Evolutionary conservation across 2,888 invertebrate species (phyloP).

Genomic region (Drepana falcataria): DNA sequence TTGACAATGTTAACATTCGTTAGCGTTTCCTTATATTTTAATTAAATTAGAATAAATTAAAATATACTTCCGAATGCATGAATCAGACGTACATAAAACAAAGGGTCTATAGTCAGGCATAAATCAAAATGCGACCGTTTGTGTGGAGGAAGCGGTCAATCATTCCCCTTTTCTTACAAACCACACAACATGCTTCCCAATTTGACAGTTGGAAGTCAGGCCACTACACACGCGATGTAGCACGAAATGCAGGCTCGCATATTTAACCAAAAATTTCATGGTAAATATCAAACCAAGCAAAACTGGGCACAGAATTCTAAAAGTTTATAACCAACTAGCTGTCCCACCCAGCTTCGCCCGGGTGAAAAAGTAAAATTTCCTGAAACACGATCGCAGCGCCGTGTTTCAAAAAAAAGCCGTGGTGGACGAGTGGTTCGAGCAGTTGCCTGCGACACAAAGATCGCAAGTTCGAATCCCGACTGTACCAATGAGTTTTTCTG

Average conservation of each 20-base stretch:
- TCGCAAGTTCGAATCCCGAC: no score
- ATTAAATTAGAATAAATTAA: conserved; percentile 50
- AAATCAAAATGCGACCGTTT: conserved; percentile 61
- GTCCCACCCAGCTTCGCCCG: no score
- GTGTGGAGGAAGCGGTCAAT: conserved; percentile 70
- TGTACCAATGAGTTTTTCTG: no score
- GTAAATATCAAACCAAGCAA: no score
- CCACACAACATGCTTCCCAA: conserved; percentile 36
- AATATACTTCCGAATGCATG: conserved; percentile 25
- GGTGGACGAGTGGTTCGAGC: no score
- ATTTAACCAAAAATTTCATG: no score
- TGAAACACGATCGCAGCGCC: no score
- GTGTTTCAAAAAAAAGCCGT: no score
- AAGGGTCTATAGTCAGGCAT: conserved; percentile 32
- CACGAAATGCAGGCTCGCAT: not conserved
- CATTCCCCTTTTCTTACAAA: conserved; percentile 58
- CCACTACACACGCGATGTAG: conserved; percentile 15
- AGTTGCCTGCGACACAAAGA: no score
- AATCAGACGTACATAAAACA: conserved; percentile 52
- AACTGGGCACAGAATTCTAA: no score
- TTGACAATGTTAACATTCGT: conserved; percentile 1
- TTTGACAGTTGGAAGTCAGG: conserved; percentile 17
- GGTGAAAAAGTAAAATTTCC: no score
- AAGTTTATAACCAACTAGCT: no score
- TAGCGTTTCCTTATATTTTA: conserved; percentile 12